phyloP scores from a whole-genome alignment of 1,140 invertebrate species.

The Drosophila subobscura region DNA sequence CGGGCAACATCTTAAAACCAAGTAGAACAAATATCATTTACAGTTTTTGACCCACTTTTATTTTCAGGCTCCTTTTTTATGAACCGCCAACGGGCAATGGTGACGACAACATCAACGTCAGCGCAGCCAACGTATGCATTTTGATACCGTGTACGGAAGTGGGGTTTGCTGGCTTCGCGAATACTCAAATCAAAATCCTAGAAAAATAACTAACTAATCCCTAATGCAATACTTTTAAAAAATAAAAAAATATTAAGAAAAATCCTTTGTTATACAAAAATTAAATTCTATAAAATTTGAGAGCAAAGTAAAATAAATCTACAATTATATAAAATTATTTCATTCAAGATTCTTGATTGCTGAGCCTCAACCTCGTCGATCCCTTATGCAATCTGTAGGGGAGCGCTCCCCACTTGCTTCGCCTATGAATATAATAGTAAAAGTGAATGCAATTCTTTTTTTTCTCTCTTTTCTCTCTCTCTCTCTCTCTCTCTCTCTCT shows the following conservation, averaged over 20 bases:
- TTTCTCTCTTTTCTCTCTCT: conserved; percentile 10
- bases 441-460: conserved; percentile 73
- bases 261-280: too few species aligned
- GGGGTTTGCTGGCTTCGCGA: neutral
- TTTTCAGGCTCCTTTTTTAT: conserved; percentile 67
- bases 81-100: conserved; percentile 58
- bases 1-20: conserved; percentile 72
- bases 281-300: too few species aligned
- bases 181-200: too few species aligned
- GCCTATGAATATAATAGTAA: conserved; percentile 80
- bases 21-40: conserved; percentile 82
- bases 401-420: conserved; percentile 20
- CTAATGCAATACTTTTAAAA: too few species aligned
- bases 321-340: neutral
- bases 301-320: too few species aligned
- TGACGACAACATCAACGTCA: conserved; percentile 20
- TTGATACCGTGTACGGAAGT: conserved; percentile 3
- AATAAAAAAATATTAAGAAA: too few species aligned
- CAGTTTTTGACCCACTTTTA: conserved; percentile 80
- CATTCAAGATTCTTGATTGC: neutral
- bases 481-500: conserved; percentile 4
- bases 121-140: conserved; percentile 54
- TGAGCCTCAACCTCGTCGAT: neutral
- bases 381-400: neutral
- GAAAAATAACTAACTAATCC: too few species aligned